Base-by-base conservation (phyloP, 2,797 vertebrate species). In the Smutsia gigantea region DNA sequence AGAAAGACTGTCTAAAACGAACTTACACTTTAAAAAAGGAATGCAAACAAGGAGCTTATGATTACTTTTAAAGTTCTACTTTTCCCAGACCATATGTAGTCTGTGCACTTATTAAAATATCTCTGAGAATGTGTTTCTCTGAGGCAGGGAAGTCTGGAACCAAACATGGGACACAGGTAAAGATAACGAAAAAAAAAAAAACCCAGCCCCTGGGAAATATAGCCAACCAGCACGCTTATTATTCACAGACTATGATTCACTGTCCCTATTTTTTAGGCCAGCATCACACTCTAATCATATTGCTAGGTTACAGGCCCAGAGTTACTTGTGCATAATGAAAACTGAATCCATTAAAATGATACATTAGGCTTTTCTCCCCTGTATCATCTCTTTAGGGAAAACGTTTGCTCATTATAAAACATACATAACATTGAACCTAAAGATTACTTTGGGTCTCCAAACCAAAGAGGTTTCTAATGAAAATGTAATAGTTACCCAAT, bases 161-260 rank as follows among this genome's bases (percentile, higher is more conserved):
- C 82, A 89, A 92, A 89, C 57, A 71, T 55, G 66, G 66, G 34
- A 69, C 79, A 93, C 5, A 93, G 69, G 93, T 78, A 87, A 92
- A 95, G 95, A 87, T 39, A 86, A 94, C 91, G 64, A 1, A 5
- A n/a, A 4, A 23, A 39, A 79, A 72, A 90, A 77, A 69, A 69
- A 51, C 37, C 79, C 46, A 82, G 61, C 17, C 82, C 89, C 85
- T 83, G 71, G 4, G 10, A 96, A 95, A 96, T 53, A 95, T 5
- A 87, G 87, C 78, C 53, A 97, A 95, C 61, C 64, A 74, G 96
- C 75, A 90, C 83, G 90, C 87, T 97, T 93, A 96, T 97, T 96
- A 95, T 96, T 97, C 97, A 93, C 1, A 87, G 97, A 49, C 63
- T 90, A 66, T 96, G 98, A 98, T 97, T 98, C 98, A 98, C 49